Conservation (phyloP, 2,888 invertebrate genomes). For the Catocala sponsa region DNA sequence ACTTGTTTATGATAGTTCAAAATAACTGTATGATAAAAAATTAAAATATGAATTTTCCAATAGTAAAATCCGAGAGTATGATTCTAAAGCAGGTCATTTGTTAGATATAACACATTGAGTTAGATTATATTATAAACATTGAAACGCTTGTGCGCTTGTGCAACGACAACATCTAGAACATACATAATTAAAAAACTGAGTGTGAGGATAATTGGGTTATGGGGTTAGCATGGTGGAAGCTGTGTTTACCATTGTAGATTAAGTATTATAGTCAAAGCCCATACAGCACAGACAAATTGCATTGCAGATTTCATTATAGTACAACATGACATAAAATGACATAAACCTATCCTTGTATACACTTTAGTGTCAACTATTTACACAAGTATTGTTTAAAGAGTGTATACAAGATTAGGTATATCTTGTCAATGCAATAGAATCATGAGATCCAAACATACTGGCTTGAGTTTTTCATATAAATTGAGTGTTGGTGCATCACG, state of each 20-base stretch:
- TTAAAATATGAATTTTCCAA: slow-evolving; percentile 37
- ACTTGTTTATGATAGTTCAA: slow-evolving; percentile 48
- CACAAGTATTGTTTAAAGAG: slow-evolving; percentile 1
- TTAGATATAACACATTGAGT: slow-evolving; percentile 59
- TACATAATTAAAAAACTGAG: slow-evolving; percentile 16
- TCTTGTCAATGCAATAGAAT: slow-evolving; percentile 15
- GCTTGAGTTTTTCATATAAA: slow-evolving; percentile 30
- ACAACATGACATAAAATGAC: background rate
- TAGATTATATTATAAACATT: slow-evolving; percentile 42
- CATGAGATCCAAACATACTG: slow-evolving; percentile 28
- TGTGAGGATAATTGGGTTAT: slow-evolving; percentile 31
- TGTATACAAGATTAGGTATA: slow-evolving; percentile 13
- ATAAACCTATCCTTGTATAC: background rate
- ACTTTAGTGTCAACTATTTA: background rate
- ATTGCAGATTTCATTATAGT: slow-evolving; percentile 9
- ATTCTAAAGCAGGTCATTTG: slow-evolving; percentile 72
- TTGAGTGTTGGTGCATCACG: slow-evolving; percentile 5
- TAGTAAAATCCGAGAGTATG: slow-evolving; percentile 48
- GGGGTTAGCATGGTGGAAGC: slow-evolving; percentile 53
- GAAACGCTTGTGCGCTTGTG: slow-evolving; percentile 48
- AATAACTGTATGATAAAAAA: slow-evolving; percentile 33
- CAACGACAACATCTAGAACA: slow-evolving; percentile 44
- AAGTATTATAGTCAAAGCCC: slow-evolving; percentile 42
- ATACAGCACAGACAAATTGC: slow-evolving; percentile 40
- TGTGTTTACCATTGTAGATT: slow-evolving; percentile 37